Conservation (phyloP, 2,113 vertebrate species). For the Felis chaus region DNA sequence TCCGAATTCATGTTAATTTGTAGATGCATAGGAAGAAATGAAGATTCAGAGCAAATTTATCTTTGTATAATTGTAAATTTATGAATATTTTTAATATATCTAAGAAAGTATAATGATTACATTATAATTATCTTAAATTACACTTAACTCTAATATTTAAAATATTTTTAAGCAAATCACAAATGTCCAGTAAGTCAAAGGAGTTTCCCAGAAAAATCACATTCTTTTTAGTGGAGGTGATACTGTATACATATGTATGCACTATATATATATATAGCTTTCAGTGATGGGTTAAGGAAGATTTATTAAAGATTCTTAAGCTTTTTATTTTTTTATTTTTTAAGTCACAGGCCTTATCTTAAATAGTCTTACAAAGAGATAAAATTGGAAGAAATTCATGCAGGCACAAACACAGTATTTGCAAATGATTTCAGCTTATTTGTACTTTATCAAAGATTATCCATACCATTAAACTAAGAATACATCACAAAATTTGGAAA, state of each 20-base stretch:
- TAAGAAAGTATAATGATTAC: neutral
- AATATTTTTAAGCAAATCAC: neutral
- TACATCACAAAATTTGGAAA: neutral
- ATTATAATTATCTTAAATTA: neutral
- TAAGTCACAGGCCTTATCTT: neutral
- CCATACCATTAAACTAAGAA: neutral
- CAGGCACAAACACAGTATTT: neutral
- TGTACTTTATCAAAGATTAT: neutral
- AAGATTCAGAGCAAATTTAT: neutral
- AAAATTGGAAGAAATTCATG: neutral
- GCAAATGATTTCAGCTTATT: neutral
- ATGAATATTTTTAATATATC: neutral
- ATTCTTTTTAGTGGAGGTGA: neutral
- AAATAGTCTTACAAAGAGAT: neutral
- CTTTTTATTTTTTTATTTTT: neutral
- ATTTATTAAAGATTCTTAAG: neutral
- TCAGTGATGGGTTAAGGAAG: neutral
- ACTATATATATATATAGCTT: neutral
- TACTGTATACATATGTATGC: neutral
- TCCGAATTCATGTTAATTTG: slow-evolving; percentile 18
- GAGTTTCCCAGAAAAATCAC: neutral
- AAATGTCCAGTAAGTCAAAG: neutral
- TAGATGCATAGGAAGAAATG: neutral
- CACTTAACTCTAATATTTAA: neutral
- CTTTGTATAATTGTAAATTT: slow-evolving; percentile 11